Conservation (phyloP, 30 jellyfish, hydroid and myxozoan genomes). For the Aurelia sp. region DNA sequence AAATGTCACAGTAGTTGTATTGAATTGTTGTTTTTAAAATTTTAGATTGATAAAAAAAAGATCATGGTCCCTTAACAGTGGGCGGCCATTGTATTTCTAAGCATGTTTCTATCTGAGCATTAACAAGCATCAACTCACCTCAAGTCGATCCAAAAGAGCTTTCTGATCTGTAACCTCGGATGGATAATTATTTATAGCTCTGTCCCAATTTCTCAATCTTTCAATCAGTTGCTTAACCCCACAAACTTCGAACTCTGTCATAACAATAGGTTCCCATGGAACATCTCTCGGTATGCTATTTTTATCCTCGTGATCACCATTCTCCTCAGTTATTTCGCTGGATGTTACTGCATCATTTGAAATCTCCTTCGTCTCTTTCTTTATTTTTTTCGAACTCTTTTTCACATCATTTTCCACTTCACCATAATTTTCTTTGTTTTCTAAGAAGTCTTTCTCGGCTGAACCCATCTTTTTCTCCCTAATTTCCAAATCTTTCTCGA, state of each 20-base stretch:
- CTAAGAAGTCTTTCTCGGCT: conserved; percentile 49
- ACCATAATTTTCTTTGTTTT: conserved; percentile 64
- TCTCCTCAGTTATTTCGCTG: conserved; percentile 21
- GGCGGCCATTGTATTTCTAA: too few relatives aligned
- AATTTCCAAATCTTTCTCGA: conserved; percentile 83
- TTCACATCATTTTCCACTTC: conserved; percentile 33
- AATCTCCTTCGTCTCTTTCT: conserved; percentile 26
- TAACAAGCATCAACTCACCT: conserved; percentile 40
- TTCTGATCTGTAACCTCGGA: conserved; percentile 73
- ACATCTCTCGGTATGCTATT: conserved; percentile 17
- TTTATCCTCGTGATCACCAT: conserved; percentile 46
- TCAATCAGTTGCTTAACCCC: conserved; percentile 80
- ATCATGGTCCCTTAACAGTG: too few relatives aligned
- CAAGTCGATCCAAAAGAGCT: conserved; percentile 84
- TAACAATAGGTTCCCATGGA: conserved; percentile 78
- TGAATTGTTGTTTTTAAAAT: too few relatives aligned
- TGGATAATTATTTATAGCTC: conserved; percentile 81
- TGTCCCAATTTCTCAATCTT: conserved; percentile 84
- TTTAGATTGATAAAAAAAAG: too few relatives aligned
- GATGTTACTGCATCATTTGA: conserved; percentile 10
- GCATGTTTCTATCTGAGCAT: too few relatives aligned
- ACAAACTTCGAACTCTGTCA: conserved; percentile 75
- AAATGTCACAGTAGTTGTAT: too few relatives aligned
- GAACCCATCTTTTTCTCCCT: conserved; percentile 27
- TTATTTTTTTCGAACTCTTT: conserved; percentile 20